Percentiles rank a stretch among this genome's conserved stretches.
Conservation (phyloP, 2,113 vertebrate species). For the Ornithorhynchus anatinus region DNA sequence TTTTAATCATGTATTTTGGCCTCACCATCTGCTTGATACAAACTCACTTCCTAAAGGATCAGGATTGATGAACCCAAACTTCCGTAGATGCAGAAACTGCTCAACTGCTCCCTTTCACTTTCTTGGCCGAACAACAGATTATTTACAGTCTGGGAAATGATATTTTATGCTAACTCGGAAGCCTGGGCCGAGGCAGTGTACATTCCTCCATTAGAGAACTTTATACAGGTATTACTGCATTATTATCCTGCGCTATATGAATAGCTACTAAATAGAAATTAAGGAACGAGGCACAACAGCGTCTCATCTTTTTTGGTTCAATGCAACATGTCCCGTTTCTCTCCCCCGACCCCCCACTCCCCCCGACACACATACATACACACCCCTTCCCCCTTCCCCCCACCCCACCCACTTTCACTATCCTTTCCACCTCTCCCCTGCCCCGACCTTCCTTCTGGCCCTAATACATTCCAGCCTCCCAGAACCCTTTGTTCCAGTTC, state of each 20-base stretch:
- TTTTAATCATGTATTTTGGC: constrained; percentile 48
- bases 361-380: constrained; percentile 79
- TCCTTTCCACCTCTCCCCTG: no score
- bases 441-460: no score
- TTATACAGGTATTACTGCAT: constrained; percentile 71
- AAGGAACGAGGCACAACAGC: constrained; percentile 64
- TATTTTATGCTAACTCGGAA: constrained; percentile 50
- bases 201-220: constrained; percentile 88
- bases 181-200: constrained; percentile 73
- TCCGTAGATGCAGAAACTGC: constrained; percentile 55
- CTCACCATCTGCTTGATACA: constrained; percentile 53
- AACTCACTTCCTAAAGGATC: constrained; percentile 49
- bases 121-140: constrained; percentile 64
- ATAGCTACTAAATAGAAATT: constrained; percentile 71
- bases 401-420: no score
- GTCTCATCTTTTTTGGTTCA: constrained; percentile 60
- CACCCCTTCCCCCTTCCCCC: constrained; percentile 43
- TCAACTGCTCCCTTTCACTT: constrained; percentile 36
- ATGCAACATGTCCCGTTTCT: constrained; percentile 40
- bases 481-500: constrained; percentile 28
- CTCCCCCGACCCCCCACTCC: background rate
- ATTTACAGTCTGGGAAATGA: constrained; percentile 60
- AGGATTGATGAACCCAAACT: constrained; percentile 47
- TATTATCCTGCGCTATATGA: constrained; percentile 68
- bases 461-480: constrained; percentile 80